Evolutionary conservation across 2,797 vertebrate species (phyloP).

Genomic region (Trichosurus vulpecula): DNA sequence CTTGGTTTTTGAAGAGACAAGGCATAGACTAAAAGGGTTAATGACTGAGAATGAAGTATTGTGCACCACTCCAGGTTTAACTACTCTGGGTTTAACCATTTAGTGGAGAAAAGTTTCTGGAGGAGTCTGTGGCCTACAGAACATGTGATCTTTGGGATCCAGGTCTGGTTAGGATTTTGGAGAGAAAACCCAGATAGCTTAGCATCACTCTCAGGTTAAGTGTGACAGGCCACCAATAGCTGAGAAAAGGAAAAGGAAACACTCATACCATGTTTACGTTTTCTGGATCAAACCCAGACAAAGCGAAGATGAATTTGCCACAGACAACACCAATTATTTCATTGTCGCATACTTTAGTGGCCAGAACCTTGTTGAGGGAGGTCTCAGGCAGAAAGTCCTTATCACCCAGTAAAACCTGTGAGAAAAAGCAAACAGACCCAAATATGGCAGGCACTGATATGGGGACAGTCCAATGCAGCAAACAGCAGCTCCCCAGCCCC

Average conservation of each 20-base stretch:
- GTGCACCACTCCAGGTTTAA: neutral
- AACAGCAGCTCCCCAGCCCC: accelerated
- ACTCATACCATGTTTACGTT: conserved; percentile 76
- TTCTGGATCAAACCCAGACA: conserved; percentile 66
- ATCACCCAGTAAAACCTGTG: conserved; percentile 87
- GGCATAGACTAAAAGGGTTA: neutral
- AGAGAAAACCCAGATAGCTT: neutral
- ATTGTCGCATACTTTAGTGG: conserved; percentile 47
- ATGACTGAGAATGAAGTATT: neutral
- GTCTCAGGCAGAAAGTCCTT: conserved; percentile 84
- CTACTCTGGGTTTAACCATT: neutral
- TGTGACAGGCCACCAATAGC: neutral
- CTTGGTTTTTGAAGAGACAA: neutral
- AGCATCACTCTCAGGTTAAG: too few species aligned
- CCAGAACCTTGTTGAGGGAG: conserved; percentile 34
- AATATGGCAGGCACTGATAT: accelerated
- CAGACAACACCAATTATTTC: conserved; percentile 38
- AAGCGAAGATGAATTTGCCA: conserved; percentile 52
- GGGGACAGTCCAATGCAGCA: accelerated
- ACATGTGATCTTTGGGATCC: neutral
- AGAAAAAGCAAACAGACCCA: neutral
- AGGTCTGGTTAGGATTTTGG: neutral
- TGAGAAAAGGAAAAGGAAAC: neutral
- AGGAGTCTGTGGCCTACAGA: neutral
- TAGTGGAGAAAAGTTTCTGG: neutral